These are phyloP conservation scores for Glareola pratincola DNA, from an alignment of 2,113 vertebrate species.

Conservation along the genomic window DNA sequence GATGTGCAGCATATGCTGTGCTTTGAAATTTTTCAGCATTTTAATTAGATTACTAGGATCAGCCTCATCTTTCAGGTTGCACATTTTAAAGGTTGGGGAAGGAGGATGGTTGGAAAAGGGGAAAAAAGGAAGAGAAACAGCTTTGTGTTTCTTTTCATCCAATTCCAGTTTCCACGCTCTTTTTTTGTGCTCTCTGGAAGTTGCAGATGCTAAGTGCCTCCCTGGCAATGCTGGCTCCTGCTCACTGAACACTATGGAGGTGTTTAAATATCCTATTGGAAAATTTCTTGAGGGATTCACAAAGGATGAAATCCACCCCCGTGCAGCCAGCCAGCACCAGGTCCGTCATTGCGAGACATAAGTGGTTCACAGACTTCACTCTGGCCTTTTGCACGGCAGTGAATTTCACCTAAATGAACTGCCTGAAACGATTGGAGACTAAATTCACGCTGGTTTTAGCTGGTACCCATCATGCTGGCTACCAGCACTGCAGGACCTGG, in stretches of 20 bases:
- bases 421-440: background rate
- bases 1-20: background rate
- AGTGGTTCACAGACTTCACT: background rate
- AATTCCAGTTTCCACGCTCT: background rate
- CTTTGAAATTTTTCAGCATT: background rate
- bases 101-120: background rate
- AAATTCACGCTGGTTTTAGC: background rate
- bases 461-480: background rate
- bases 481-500: background rate
- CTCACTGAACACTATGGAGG: background rate
- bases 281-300: background rate
- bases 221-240: background rate
- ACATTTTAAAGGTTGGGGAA: background rate
- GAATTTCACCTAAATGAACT: background rate
- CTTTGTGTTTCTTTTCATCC: background rate
- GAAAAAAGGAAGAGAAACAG: background rate
- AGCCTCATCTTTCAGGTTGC: background rate
- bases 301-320: background rate
- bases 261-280: background rate
- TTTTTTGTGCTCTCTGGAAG: background rate
- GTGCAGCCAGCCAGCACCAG: background rate
- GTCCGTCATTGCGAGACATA: rapidly evolving
- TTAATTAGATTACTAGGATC: background rate
- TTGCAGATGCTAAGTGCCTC: background rate
- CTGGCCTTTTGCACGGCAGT: background rate